A percentile compares a stretch with the other conserved stretches of the same genome.
Evolutionary conservation across 2,113 vertebrate species (phyloP).

Genomic region (Mus spicilegus): DNA sequence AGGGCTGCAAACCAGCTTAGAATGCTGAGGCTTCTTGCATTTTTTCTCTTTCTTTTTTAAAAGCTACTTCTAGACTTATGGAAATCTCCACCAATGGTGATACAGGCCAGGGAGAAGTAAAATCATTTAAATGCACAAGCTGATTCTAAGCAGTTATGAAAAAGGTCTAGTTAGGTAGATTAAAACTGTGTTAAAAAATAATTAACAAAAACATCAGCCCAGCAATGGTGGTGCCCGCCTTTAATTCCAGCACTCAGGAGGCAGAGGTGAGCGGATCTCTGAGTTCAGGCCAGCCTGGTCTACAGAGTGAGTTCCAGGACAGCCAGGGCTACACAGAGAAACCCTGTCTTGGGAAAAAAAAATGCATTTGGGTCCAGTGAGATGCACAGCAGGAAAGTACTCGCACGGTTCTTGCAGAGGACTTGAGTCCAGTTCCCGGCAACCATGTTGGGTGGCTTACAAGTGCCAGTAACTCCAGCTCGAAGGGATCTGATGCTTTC

Average conservation of each 20-base stretch:
- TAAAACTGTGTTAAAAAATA: not conserved
- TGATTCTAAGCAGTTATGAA: not conserved
- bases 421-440: not conserved
- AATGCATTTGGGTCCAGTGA: not conserved
- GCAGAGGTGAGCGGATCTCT: not conserved
- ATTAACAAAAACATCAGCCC: no score
- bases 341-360: not conserved
- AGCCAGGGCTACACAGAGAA: not conserved
- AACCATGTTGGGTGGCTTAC: not conserved
- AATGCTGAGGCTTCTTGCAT: not conserved
- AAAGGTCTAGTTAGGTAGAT: not conserved
- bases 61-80: not conserved
- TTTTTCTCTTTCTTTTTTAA: not conserved
- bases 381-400: not conserved
- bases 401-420: not conserved
- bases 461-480: not conserved
- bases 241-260: not conserved
- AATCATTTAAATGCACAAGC: not conserved
- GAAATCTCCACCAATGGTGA: conserved; percentile 5
- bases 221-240: not conserved
- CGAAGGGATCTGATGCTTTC: not conserved
- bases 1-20: not conserved
- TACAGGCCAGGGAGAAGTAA: conserved; percentile 40
- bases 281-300: not conserved
- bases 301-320: not conserved